Evolutionary conservation across 1,140 invertebrate species (phyloP).

Genomic region (Meloidogyne chitwoodi): DNA sequence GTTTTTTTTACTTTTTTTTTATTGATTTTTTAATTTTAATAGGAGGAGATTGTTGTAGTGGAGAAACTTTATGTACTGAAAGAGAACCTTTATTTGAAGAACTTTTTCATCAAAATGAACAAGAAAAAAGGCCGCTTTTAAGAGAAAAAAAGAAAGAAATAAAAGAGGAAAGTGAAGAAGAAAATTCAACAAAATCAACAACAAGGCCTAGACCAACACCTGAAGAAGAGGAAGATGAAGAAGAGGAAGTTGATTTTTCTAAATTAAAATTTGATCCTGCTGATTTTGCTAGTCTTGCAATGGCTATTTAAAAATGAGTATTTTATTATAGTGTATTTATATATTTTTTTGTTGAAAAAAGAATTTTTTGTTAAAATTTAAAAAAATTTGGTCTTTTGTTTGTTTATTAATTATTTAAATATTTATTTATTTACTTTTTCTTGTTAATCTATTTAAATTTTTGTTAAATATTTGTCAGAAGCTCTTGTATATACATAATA

Average conservation of each 20-base stretch:
- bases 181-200: background rate
- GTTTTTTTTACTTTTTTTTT: background rate
- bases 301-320: background rate
- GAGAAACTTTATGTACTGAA: background rate
- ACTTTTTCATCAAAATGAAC: background rate
- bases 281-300: slow-evolving; percentile 7
- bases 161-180: background rate
- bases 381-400: too few species aligned
- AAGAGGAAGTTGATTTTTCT: background rate
- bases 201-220: background rate
- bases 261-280: slow-evolving; percentile 11
- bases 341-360: too few species aligned
- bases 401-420: too few species aligned
- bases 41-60: slow-evolving; percentile 11
- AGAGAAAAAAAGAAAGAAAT: background rate
- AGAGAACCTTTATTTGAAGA: slow-evolving; percentile 7
- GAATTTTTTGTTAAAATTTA: too few species aligned
- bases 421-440: too few species aligned
- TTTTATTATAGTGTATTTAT: too few species aligned
- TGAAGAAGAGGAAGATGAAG: background rate
- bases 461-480: too few species aligned
- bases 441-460: too few species aligned
- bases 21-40: background rate
- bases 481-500: too few species aligned
- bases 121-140: background rate